Percentiles rank a stretch among this genome's conserved stretches.
phyloP scores from a whole-genome alignment of 2,888 invertebrate species.

The Harpalus rubripes region DNA sequence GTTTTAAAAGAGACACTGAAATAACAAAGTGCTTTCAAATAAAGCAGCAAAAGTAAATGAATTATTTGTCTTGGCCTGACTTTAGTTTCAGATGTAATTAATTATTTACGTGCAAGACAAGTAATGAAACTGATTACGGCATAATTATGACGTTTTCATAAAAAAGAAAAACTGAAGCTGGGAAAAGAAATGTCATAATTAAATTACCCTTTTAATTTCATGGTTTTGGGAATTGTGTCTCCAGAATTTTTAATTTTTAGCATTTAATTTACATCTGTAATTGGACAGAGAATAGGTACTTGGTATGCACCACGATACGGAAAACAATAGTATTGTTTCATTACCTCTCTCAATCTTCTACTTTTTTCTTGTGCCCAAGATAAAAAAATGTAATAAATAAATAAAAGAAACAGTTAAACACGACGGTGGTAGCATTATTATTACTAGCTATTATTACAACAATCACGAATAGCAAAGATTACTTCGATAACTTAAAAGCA shows the following conservation, averaged over 20 bases:
- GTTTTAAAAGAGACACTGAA: not conserved
- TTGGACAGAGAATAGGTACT: slow-evolving; percentile 6
- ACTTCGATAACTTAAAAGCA: too few relatives aligned
- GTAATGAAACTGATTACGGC: slow-evolving; percentile 28
- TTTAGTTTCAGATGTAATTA: slow-evolving; percentile 29
- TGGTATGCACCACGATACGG: not conserved
- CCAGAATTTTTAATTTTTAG: slow-evolving; percentile 31
- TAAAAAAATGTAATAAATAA: too few relatives aligned
- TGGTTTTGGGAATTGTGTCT: slow-evolving; percentile 26
- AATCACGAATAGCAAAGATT: too few relatives aligned
- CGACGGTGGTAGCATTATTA: too few relatives aligned
- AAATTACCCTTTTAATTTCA: slow-evolving; percentile 41
- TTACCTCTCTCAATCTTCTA: too few relatives aligned
- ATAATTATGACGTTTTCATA: slow-evolving; percentile 39
- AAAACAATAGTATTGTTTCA: slow-evolving; percentile 1
- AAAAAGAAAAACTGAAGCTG: slow-evolving; percentile 24
- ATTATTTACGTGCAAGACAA: slow-evolving; percentile 31
- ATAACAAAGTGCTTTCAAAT: not conserved
- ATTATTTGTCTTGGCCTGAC: slow-evolving; percentile 6
- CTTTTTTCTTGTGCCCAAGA: too few relatives aligned
- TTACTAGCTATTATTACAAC: too few relatives aligned
- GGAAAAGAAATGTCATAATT: slow-evolving; percentile 36
- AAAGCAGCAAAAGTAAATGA: not conserved
- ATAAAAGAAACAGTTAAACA: too few relatives aligned
- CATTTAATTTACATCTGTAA: slow-evolving; percentile 31